phyloP scores from a whole-genome alignment of 2,888 invertebrate species.

The Magallana nippona region DNA sequence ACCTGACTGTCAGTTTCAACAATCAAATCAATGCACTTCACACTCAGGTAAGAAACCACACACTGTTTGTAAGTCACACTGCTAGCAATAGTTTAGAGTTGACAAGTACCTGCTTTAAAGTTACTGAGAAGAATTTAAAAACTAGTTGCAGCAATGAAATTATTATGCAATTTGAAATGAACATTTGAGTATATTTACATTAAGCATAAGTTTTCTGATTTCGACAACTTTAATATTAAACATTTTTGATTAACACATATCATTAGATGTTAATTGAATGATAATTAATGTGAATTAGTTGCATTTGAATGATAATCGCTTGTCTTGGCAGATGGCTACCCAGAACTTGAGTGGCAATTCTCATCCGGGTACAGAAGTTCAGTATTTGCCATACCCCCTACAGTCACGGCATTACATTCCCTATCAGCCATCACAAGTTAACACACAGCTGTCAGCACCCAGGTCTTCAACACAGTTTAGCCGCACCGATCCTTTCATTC shows the following conservation, averaged over 20 bases:
- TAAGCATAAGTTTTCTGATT: too few relatives aligned
- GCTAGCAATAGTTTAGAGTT: too few relatives aligned
- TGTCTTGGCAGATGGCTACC: conserved; percentile 59
- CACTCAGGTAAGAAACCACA: conserved; percentile 73
- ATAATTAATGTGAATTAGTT: background rate
- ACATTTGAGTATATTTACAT: too few relatives aligned
- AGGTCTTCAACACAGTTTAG: conserved; percentile 75
- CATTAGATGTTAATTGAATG: too few relatives aligned
- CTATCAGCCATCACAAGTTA: conserved; percentile 76
- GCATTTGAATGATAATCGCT: background rate
- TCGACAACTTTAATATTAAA: too few relatives aligned
- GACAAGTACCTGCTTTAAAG: too few relatives aligned
- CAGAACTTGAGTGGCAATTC: conserved; percentile 53
- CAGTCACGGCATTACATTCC: conserved; percentile 82
- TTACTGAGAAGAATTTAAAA: too few relatives aligned
- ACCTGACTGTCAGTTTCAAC: conserved; percentile 93
- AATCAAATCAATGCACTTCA: conserved; percentile 84
- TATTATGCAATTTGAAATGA: too few relatives aligned
- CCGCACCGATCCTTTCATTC: conserved; percentile 89
- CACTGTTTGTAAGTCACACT: too few relatives aligned
- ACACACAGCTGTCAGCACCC: conserved; percentile 68
- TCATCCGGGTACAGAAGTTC: conserved; percentile 72
- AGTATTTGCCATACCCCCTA: conserved; percentile 87
- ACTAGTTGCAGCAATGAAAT: too few relatives aligned
- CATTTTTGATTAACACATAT: background rate